phyloP scores from a whole-genome alignment of 2,888 invertebrate genomes.

The Sarcophaga rosellei region DNA sequence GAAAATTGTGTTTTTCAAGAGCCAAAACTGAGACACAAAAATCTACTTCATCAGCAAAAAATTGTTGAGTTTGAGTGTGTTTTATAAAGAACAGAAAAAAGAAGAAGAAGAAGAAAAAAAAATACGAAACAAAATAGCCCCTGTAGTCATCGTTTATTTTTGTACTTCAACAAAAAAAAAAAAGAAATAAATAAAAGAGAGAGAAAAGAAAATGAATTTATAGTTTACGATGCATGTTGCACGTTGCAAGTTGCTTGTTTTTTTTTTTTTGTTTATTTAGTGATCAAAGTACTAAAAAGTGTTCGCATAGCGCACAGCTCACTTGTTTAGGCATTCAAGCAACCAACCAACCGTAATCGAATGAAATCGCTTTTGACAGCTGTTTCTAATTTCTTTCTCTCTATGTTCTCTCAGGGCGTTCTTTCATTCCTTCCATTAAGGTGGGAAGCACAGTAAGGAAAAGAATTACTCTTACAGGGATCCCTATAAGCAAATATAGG shows the following conservation, averaged over 20 bases:
- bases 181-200: background rate
- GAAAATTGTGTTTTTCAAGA: background rate
- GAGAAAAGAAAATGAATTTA: too few relatives aligned
- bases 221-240: background rate
- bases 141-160: constrained; percentile 44
- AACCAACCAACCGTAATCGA: constrained; percentile 31
- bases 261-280: constrained; percentile 5
- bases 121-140: background rate
- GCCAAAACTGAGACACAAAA: constrained; percentile 21
- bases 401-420: background rate
- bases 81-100: background rate
- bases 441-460: background rate
- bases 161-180: background rate
- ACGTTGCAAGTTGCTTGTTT: constrained; percentile 28
- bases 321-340: constrained; percentile 29
- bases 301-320: background rate
- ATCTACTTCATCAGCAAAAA: constrained; percentile 27
- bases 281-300: constrained; percentile 33
- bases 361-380: constrained; percentile 57
- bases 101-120: background rate
- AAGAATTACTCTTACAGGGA: constrained; percentile 14
- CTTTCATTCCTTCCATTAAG: background rate
- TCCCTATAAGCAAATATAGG: background rate
- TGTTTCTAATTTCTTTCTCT: constrained; percentile 51
- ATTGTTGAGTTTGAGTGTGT: constrained; percentile 24